phyloP scores from a whole-genome alignment of 2,113 vertebrate species.

The Todiramphus saurophagus region DNA sequence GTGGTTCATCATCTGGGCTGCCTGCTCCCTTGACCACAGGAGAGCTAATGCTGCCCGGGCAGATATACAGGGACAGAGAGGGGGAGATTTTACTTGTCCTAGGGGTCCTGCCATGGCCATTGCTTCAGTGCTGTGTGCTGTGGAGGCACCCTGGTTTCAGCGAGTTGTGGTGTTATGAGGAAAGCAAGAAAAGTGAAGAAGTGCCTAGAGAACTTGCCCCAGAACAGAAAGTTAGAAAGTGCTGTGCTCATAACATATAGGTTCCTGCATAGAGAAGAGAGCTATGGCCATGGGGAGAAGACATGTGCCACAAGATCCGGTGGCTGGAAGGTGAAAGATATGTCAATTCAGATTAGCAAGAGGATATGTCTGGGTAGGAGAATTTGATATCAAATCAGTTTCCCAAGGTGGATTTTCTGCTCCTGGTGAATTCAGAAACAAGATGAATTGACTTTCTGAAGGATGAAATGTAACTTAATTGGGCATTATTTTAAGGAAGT shows the following conservation, averaged over 20 bases:
- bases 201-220: neutral
- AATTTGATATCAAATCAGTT: neutral
- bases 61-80: accelerated
- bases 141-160: neutral
- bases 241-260: accelerated
- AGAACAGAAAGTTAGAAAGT: neutral
- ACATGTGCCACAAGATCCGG: neutral
- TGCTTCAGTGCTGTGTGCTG: neutral
- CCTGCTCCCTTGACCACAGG: neutral
- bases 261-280: neutral
- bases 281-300: neutral
- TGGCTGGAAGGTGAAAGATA: neutral
- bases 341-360: neutral
- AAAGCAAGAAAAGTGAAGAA: neutral
- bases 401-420: neutral
- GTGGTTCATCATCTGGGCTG: neutral
- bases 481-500: neutral
- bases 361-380: accelerated
- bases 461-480: neutral
- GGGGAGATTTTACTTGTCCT: neutral
- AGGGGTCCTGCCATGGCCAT: neutral
- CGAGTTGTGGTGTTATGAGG: neutral
- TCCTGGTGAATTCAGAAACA: neutral
- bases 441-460: neutral
- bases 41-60: accelerated